Percentiles rank a stretch among this genome's conserved stretches.
These are phyloP conservation scores for Phallusia fumigata DNA, from an alignment of 23 tunicate species.

Conservation along the genomic window DNA sequence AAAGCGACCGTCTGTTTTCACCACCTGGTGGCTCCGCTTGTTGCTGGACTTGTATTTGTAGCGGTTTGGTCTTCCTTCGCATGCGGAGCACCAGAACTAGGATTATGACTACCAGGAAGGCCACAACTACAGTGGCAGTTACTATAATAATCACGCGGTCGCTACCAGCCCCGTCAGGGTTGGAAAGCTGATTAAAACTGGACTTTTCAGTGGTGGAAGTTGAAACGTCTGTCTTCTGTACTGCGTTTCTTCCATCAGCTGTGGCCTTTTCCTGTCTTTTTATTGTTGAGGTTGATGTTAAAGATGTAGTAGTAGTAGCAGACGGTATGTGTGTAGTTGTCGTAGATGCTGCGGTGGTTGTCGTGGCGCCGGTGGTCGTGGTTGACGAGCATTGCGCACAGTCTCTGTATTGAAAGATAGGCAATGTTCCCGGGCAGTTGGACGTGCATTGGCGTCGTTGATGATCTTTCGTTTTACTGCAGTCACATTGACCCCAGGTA, in stretches of 20 bases:
- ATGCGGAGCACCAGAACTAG: not conserved
- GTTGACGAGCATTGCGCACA: not conserved
- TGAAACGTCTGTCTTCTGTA: not conserved
- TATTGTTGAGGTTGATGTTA: not conserved
- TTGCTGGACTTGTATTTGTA: slow-evolving; percentile 3
- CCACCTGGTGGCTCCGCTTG: not conserved
- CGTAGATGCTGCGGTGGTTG: not conserved
- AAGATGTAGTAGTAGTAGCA: not conserved
- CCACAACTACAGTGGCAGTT: not conserved
- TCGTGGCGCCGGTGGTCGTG: not conserved
- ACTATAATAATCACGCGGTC: not conserved
- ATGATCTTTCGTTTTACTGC: not conserved
- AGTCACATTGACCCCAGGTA: not conserved
- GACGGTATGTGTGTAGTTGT: not conserved
- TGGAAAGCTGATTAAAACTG: too few relatives aligned
- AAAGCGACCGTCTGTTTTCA: not conserved
- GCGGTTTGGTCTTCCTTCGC: not conserved
- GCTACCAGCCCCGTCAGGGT: not conserved
- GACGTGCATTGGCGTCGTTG: not conserved
- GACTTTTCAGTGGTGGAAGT: not conserved
- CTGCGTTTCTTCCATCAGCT: too few relatives aligned
- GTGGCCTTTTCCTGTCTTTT: not conserved
- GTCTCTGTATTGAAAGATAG: not conserved
- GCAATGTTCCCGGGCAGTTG: not conserved
- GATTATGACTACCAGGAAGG: not conserved